phyloP scores from a whole-genome alignment of 2,888 invertebrate species.

The Lasiommata megera region DNA sequence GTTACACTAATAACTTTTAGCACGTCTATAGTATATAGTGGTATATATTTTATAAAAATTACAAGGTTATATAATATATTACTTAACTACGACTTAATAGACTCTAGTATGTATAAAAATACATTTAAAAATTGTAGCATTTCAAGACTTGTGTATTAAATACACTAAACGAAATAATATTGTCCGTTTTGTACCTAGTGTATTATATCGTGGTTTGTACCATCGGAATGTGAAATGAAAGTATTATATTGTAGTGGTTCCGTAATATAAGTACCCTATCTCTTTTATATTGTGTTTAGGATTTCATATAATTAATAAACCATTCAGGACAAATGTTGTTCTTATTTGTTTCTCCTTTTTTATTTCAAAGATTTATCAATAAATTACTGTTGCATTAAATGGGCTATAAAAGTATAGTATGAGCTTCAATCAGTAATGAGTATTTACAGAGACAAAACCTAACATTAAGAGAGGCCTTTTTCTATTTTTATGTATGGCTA shows the following conservation, averaged over 20 bases:
- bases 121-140: not conserved
- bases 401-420: no score
- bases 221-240: not conserved
- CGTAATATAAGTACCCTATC: constrained; percentile 1
- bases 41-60: not conserved
- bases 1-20: not conserved
- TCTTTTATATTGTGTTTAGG: constrained; percentile 28
- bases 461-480: no score
- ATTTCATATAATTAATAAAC: constrained; percentile 29
- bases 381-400: no score
- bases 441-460: no score
- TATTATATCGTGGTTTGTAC: not conserved
- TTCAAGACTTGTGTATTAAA: not conserved
- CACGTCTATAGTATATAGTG: not conserved
- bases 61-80: not conserved
- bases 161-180: not conserved
- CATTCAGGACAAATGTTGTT: not conserved
- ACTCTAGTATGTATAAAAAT: not conserved
- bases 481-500: no score
- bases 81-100: not conserved
- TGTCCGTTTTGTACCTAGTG: not conserved
- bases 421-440: no score
- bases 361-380: no score
- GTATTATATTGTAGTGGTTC: constrained; percentile 14
- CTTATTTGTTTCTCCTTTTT: not conserved